These are phyloP conservation scores for Bujurquina vittata DNA, from an alignment of 2,113 vertebrate genomes.

Conservation along the genomic window DNA sequence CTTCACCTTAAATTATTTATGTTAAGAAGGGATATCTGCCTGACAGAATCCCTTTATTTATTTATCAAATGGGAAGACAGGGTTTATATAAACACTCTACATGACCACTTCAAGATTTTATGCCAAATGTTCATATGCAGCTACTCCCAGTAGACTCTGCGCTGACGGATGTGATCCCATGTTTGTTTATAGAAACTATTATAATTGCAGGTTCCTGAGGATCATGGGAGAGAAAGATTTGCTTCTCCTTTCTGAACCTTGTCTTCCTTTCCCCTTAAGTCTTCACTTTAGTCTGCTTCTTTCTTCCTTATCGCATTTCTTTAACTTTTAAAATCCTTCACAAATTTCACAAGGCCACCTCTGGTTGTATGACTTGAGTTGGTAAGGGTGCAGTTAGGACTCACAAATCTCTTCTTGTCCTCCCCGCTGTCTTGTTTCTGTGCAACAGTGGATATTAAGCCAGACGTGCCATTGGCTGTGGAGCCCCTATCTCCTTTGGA, in stretches of 20 bases:
- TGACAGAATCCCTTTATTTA: slow-evolving; percentile 48
- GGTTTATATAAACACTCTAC: slow-evolving; percentile 68
- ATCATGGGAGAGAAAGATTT: slow-evolving; percentile 34
- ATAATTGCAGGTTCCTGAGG: slow-evolving; percentile 64
- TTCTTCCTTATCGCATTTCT: not conserved
- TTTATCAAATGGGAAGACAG: slow-evolving; percentile 56
- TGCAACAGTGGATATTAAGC: slow-evolving; percentile 89
- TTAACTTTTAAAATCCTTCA: not conserved
- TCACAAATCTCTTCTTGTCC: slow-evolving; percentile 20
- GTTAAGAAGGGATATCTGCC: slow-evolving; percentile 30
- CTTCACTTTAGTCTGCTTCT: slow-evolving; percentile 1
- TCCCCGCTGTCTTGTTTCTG: slow-evolving; percentile 4
- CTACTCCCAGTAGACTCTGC: slow-evolving; percentile 51
- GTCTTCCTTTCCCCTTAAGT: not conserved
- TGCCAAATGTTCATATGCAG: slow-evolving; percentile 55
- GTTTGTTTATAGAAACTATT: slow-evolving; percentile 70
- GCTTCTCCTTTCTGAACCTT: slow-evolving; percentile 12
- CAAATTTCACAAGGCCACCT: not conserved
- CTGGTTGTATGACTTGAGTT: not conserved
- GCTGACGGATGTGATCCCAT: slow-evolving; percentile 53
- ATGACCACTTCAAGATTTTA: slow-evolving; percentile 53
- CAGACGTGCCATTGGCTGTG: slow-evolving; percentile 85
- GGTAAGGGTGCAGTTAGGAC: not conserved
- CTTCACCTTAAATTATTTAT: slow-evolving; percentile 46
- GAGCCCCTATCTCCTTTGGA: slow-evolving; percentile 92